Base-by-base conservation (phyloP, 1,140 invertebrate genomes). In the Caenorhabditis brenneri region DNA sequence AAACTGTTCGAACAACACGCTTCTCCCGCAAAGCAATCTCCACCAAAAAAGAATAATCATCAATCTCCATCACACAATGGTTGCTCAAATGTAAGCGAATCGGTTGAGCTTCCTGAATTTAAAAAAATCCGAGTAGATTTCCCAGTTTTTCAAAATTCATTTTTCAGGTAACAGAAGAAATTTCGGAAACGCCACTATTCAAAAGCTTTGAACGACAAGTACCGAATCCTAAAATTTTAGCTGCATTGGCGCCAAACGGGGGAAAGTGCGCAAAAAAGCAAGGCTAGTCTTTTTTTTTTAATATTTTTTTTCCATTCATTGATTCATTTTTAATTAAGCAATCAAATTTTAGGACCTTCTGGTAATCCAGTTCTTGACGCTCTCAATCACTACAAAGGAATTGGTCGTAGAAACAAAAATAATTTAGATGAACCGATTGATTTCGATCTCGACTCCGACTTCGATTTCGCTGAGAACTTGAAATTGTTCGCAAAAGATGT, bases 381-480 rank as follows among this genome's bases (percentile, higher is more conserved):
- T 60, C 58, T 65, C 1, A 91, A 88, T 65, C 90, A 90, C n/a
- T 91, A 89, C 55, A 51, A 79, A 19, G 81, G 51, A 27, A 81
- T 86, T 31, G 33, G 53, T 27, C 19, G 27, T 29, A n/a, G 80
- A 2, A 78, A 79, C 29, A 78, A 79, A 39, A 84, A 24, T 12
- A 33, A 81, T 46, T 80, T 85, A 1, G 27, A 48, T 16, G 79
- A 85, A 27, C 88, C 90, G 9, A 83, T 90, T 24, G 89, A 90
- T 79, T 86, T 83, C 36, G 85, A 89, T 22, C 39, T 91, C 9
- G 79, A 88, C 24, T 31, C 60, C 6, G 88, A 90, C 78, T 90
- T 90, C 82, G 90, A 90, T 51, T 90, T 91, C 78, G 65, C 22
- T 24, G 83, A 55, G 12, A 90, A 90, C 84, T 51, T 90, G 29